Percentiles rank a stretch among this genome's conserved stretches.
Conservation (phyloP, 1,140 invertebrate species). For the Drepana arcuata region DNA sequence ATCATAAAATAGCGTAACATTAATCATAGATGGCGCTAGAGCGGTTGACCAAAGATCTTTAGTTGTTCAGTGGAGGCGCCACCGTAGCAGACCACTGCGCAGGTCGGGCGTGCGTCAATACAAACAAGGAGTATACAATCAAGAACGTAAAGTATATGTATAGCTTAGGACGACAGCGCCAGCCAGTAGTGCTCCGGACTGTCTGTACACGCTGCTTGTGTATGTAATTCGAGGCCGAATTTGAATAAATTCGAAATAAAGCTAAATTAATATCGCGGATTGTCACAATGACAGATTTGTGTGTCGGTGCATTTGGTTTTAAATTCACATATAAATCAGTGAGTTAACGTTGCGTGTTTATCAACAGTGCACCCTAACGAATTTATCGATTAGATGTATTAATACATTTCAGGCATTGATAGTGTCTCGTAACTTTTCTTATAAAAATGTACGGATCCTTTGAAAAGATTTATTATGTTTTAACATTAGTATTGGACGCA, state of each 20-base stretch:
- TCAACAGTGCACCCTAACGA: conserved; percentile 19
- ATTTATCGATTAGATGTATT: conserved; percentile 21
- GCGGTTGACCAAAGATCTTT: too few species aligned
- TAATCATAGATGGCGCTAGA: conserved; percentile 15
- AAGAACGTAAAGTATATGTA: conserved; percentile 46
- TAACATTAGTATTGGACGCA: conserved; percentile 1
- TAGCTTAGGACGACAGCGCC: conserved; percentile 42
- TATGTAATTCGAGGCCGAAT: conserved; percentile 47
- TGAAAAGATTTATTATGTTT: conserved; percentile 11
- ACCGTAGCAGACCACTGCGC: conserved; percentile 33
- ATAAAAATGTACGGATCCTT: conserved; percentile 20
- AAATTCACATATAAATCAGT: conserved; percentile 25
- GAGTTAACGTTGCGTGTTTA: conserved; percentile 19
- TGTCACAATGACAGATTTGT: conserved; percentile 37
- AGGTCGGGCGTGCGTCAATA: conserved; percentile 56
- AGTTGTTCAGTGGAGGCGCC: too few species aligned
- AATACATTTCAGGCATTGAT: conserved; percentile 11
- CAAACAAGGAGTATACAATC: conserved; percentile 55
- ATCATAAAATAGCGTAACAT: too few species aligned
- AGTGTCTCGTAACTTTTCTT: conserved; percentile 13
- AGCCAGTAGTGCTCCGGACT: conserved; percentile 46
- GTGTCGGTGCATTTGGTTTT: conserved; percentile 20
- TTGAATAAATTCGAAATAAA: conserved; percentile 38
- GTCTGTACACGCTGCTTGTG: conserved; percentile 53
- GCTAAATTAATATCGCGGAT: conserved; percentile 34